Conservation (phyloP, 92 coral and sea anemone species). For the Parazoanthus swiftii region DNA sequence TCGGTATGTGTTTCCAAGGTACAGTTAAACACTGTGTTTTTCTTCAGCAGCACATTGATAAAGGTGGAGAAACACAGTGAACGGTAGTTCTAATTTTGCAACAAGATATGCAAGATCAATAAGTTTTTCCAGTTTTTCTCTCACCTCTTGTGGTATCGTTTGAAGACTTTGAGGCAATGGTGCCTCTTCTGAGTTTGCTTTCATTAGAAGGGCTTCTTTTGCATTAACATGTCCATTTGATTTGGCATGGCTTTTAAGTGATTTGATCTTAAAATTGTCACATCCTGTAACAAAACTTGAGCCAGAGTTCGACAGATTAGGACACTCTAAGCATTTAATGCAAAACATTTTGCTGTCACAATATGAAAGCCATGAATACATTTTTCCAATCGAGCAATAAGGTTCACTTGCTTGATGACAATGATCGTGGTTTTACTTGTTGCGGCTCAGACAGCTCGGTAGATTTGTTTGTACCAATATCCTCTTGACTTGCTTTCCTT, state of each 20-base stretch:
- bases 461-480: no score
- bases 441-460: no score
- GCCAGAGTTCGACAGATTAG: conserved; percentile 28
- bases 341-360: conserved; percentile 24
- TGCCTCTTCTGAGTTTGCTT: conserved; percentile 45
- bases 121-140: conserved; percentile 40
- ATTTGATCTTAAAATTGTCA: conserved; percentile 33
- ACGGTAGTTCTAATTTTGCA: conserved; percentile 44
- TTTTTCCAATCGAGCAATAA: conserved; percentile 29
- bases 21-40: conserved; percentile 15
- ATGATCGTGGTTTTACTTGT: not conserved
- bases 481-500: no score
- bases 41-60: conserved; percentile 3
- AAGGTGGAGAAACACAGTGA: conserved; percentile 36
- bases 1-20: conserved; percentile 44
- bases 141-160: conserved; percentile 35
- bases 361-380: conserved; percentile 28
- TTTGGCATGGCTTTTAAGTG: conserved; percentile 47
- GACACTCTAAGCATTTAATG: conserved; percentile 6
- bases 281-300: conserved; percentile 40
- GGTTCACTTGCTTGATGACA: conserved; percentile 29
- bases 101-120: conserved; percentile 36
- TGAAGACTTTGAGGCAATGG: conserved; percentile 29
- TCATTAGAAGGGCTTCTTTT: conserved; percentile 31
- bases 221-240: conserved; percentile 44